phyloP scores from a whole-genome alignment of 2,113 vertebrate genomes.

The Charina bottae region DNA sequence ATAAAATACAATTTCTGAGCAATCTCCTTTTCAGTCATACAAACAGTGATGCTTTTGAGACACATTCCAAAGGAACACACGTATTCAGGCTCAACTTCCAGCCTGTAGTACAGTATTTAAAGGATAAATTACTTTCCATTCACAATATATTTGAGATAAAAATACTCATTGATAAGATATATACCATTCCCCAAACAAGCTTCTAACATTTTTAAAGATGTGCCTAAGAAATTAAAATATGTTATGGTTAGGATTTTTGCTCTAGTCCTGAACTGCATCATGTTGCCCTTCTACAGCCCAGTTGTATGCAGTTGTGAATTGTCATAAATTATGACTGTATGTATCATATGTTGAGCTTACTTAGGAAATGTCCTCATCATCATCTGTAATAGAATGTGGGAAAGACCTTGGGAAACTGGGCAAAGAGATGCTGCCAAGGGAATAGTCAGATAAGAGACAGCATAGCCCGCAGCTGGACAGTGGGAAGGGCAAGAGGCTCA shows the following conservation, averaged over 20 bases:
- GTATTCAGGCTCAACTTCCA: background rate
- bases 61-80: background rate
- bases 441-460: too few species aligned
- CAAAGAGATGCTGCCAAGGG: too few species aligned
- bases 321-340: background rate
- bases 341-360: background rate
- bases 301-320: too few species aligned
- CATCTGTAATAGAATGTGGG: background rate
- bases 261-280: background rate
- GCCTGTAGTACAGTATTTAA: background rate
- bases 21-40: background rate
- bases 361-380: background rate
- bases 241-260: background rate
- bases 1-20: background rate
- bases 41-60: background rate
- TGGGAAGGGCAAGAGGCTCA: too few species aligned
- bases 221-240: background rate
- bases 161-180: background rate
- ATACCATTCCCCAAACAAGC: background rate
- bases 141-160: background rate
- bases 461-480: too few species aligned
- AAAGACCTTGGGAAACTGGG: too few species aligned
- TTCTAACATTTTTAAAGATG: background rate
- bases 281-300: background rate
- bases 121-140: background rate